phyloP scores from a whole-genome alignment of 1,140 invertebrate genomes.

The Formica exsecta region DNA sequence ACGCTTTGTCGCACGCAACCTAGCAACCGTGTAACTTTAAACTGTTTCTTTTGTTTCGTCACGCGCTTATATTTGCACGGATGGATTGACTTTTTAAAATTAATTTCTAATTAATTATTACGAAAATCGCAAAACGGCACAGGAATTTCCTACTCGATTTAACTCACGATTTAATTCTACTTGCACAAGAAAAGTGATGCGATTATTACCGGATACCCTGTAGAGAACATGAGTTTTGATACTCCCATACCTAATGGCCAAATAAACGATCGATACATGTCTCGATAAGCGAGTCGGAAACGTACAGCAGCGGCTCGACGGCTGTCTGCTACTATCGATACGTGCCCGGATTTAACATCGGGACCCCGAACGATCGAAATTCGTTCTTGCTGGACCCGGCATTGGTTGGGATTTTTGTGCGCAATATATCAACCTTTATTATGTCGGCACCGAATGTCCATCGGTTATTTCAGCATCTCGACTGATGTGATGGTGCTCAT shows the following conservation, averaged over 20 bases:
- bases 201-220: no score
- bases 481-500: background rate
- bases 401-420: constrained; percentile 60
- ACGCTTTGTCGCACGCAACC: no score
- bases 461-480: constrained; percentile 52
- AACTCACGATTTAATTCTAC: no score
- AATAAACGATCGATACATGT: constrained; percentile 74
- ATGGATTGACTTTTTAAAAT: no score
- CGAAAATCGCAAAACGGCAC: no score
- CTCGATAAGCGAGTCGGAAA: constrained; percentile 74
- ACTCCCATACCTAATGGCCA: constrained; percentile 73
- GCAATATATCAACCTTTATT: constrained; percentile 73
- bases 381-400: constrained; percentile 63
- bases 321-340: constrained; percentile 69
- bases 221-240: constrained; percentile 36
- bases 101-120: no score
- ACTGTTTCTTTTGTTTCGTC: no score
- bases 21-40: no score
- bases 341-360: constrained; percentile 68
- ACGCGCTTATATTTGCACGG: no score
- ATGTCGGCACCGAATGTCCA: constrained; percentile 56
- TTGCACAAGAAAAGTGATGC: no score
- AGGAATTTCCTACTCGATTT: no score
- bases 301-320: constrained; percentile 66
- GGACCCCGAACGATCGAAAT: constrained; percentile 46